A percentile compares a stretch with the other conserved stretches of the same genome.
Evolutionary conservation across 2,797 vertebrate species (phyloP).

Genomic region (Danio tinwini): DNA sequence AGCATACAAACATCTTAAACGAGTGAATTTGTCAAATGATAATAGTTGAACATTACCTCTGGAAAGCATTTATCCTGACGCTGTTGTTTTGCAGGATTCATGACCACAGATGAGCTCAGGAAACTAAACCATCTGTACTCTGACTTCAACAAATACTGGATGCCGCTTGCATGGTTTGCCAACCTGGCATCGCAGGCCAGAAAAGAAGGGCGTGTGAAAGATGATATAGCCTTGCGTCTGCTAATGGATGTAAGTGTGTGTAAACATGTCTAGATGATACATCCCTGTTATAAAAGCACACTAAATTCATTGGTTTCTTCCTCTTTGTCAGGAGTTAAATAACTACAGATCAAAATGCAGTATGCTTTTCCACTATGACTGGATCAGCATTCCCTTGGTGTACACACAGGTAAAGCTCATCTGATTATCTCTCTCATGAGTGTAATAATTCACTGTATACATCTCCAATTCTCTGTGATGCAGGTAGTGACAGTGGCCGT

Average conservation of each 20-base stretch:
- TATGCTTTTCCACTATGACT: slow-evolving; percentile 90
- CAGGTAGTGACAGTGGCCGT: slow-evolving; percentile 90
- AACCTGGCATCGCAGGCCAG: slow-evolving; percentile 86
- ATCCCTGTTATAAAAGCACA: slow-evolving; percentile 7
- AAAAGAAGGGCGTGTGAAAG: slow-evolving; percentile 81
- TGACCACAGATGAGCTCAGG: slow-evolving; percentile 82
- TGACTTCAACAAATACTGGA: slow-evolving; percentile 95
- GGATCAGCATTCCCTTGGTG: slow-evolving; percentile 92
- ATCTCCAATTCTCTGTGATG: slow-evolving; percentile 7
- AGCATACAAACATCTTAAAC: too few relatives aligned
- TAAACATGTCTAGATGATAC: background rate
- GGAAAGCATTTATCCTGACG: too few relatives aligned
- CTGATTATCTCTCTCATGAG: background rate
- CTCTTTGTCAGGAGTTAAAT: slow-evolving; percentile 85
- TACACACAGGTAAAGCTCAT: slow-evolving; percentile 82
- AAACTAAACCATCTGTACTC: slow-evolving; percentile 86
- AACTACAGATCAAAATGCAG: slow-evolving; percentile 89
- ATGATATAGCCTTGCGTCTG: slow-evolving; percentile 85
- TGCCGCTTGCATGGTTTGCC: slow-evolving; percentile 90
- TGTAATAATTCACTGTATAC: background rate
- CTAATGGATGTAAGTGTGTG: slow-evolving; percentile 84
- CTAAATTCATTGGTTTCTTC: slow-evolving; percentile 16
- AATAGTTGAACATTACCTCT: background rate
- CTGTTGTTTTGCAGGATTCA: slow-evolving; percentile 79
- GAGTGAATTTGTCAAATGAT: background rate